phyloP scores from a whole-genome alignment of 2,797 vertebrate species.

The Esox lucius region DNA sequence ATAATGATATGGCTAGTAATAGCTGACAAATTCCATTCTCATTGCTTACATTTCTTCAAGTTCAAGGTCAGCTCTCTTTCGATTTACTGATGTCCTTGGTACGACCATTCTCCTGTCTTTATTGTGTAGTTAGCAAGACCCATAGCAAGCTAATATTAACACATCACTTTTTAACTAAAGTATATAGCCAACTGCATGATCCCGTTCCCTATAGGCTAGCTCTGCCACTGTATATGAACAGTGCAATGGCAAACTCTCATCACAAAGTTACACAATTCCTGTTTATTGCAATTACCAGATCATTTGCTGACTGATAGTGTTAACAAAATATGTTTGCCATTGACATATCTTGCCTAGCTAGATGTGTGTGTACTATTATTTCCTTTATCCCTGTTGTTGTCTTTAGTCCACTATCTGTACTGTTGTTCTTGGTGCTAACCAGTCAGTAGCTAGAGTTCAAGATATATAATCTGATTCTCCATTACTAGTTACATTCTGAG shows the following conservation, averaged over 20 bases:
- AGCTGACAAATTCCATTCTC: constrained; percentile 1
- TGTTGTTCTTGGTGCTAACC: not conserved
- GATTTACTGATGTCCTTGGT: constrained; percentile 11
- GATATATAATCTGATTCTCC: too few relatives aligned
- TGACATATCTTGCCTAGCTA: not conserved
- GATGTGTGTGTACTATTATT: not conserved
- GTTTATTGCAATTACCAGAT: not conserved
- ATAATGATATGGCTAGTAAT: not conserved
- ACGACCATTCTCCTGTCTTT: not conserved
- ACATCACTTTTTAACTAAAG: not conserved
- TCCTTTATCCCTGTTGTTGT: not conserved
- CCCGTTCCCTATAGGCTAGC: not conserved
- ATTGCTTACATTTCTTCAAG: constrained; percentile 7
- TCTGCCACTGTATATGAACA: not conserved
- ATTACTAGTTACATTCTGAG: too few relatives aligned
- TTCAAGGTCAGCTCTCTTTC: constrained; percentile 10
- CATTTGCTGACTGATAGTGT: not conserved
- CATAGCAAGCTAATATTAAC: not conserved
- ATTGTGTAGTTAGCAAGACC: not conserved
- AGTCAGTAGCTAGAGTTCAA: not conserved
- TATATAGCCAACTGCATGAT: not conserved
- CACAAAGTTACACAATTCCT: not conserved
- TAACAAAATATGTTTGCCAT: not conserved
- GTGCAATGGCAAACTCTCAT: not conserved
- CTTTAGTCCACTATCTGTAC: not conserved